Evolutionary conservation across 2,113 vertebrate species (phyloP), one percentile per base, ranked within the genome.

Genomic region (Epinephelus cyanopodus): DNA sequence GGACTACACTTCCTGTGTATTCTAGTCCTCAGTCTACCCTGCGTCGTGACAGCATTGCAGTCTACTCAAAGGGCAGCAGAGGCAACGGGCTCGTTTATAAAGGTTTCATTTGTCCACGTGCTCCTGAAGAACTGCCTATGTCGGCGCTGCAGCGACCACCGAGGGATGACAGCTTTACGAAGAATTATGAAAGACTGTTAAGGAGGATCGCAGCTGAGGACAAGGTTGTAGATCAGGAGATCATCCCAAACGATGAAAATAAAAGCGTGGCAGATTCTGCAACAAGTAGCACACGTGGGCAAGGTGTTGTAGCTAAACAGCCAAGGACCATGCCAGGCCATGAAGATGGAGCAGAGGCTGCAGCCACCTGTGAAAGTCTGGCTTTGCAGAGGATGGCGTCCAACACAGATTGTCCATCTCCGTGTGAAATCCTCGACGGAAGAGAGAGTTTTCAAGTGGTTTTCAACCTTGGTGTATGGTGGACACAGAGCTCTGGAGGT

Each of bases 91-190:
- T 82, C 0, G 6, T 17, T 8, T 78, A 67, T n/a, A 4, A 61
- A 10, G 86, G 86, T 47, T 82, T 57, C 74, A 66, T 88, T 61
- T 14, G 15, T 62, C 74, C 82, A 21, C 0, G 0, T 23, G 37
- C 2, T 50, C 13, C 68, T 19, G 1, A 3, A 12, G 52, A n/a
- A 0, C 0, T 67, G 64, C 11, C 21, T 0, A 11, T 45, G 18
- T 33, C 64, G 1, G 11, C 2, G 12, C 1, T 78, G 8, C 2
- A 7, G 19, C 37, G 1, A 23, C 37, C 33, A 3, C 50, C 33
- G 1, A 42, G 7, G 2, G 0, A 3, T 10, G 0, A 7, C 0
- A 29, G 3, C 0, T 9, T 29, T 1, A 0, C 3, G 0, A 0
- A 1, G 15, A 77, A 33, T 0, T 23, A 37, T 23, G 2, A 2